Conservation (phyloP, 2,113 vertebrate species). For the Mus spicilegus region DNA sequence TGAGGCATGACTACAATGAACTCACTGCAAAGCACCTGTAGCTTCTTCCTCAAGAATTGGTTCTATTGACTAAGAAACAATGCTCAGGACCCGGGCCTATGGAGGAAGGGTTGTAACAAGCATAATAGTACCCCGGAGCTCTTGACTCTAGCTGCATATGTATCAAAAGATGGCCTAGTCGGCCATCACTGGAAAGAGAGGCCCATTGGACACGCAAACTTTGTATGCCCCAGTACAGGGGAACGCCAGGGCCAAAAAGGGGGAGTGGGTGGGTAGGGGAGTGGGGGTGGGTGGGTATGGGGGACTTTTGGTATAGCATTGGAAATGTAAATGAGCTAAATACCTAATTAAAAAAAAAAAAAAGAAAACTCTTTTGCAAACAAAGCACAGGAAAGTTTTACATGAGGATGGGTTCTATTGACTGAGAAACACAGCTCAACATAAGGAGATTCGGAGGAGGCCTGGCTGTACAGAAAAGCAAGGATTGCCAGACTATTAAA, state of each 20-base stretch:
- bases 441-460: neutral
- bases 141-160: too few relatives aligned
- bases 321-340: too few relatives aligned
- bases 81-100: neutral
- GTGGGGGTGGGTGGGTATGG: too few relatives aligned
- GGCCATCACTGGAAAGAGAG: too few relatives aligned
- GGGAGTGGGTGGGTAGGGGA: too few relatives aligned
- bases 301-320: too few relatives aligned
- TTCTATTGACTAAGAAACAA: neutral
- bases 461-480: neutral
- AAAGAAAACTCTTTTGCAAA: neutral
- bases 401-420: neutral
- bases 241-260: too few relatives aligned
- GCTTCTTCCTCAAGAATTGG: neutral
- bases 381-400: neutral
- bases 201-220: too few relatives aligned
- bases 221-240: too few relatives aligned
- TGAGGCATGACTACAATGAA: neutral
- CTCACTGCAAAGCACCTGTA: neutral
- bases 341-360: too few relatives aligned
- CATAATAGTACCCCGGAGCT: too few relatives aligned
- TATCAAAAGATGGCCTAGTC: too few relatives aligned
- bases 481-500: neutral
- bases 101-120: neutral
- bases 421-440: neutral